These are phyloP conservation scores for Galerucella nymphaeae DNA, from an alignment of 2,888 invertebrate species.

Conservation along the genomic window DNA sequence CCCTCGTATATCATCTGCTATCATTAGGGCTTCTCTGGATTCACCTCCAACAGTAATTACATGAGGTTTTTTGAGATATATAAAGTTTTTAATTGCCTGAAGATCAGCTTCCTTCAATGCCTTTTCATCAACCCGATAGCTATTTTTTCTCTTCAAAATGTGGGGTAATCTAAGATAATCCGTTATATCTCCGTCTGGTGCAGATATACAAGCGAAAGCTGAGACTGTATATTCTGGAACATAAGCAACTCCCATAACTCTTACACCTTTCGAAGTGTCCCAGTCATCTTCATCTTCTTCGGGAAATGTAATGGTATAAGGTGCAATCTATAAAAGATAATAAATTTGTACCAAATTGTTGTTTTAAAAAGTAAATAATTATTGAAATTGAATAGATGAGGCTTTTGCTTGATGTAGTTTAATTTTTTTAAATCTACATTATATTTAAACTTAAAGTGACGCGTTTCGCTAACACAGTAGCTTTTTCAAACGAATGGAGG, in stretches of 20 bases:
- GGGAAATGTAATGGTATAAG: conserved; percentile 76
- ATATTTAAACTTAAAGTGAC: no score
- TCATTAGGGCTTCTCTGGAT: conserved; percentile 85
- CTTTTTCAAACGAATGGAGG: no score
- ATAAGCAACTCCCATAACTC: conserved; percentile 90
- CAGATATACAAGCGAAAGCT: conserved; percentile 88
- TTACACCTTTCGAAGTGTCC: conserved; percentile 85
- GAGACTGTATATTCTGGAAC: conserved; percentile 86
- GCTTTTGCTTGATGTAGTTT: no score
- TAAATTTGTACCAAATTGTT: neutral
- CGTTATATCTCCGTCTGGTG: conserved; percentile 90
- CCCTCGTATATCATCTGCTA: conserved; percentile 81
- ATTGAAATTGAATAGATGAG: no score
- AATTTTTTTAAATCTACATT: no score
- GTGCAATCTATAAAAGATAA: conserved; percentile 71
- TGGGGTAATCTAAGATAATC: conserved; percentile 91
- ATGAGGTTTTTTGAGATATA: conserved; percentile 92
- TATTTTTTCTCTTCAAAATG: conserved; percentile 83
- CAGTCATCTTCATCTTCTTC: conserved; percentile 94
- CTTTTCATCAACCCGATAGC: conserved; percentile 76
- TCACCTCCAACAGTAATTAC: conserved; percentile 86
- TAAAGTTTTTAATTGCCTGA: conserved; percentile 79
- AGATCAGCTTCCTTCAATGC: conserved; percentile 74
- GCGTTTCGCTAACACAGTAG: no score
- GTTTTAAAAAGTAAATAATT: neutral